phyloP scores from a whole-genome alignment of 2,113 vertebrate genomes.

The Arothron firmamentum region DNA sequence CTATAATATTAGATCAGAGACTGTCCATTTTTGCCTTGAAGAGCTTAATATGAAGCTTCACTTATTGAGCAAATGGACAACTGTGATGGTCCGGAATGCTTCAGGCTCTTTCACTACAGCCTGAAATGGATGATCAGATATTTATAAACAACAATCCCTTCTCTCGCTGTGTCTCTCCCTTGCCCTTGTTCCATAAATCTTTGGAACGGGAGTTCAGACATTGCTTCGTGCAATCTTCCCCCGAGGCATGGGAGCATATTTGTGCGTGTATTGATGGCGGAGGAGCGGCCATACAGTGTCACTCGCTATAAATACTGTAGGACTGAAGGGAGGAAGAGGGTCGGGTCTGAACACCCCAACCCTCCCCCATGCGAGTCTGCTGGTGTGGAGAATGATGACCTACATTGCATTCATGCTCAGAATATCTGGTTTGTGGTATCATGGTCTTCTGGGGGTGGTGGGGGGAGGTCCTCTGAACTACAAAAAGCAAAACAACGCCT shows the following conservation, averaged over 20 bases:
- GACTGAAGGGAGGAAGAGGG: constrained; percentile 30
- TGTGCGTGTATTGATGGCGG: constrained; percentile 38
- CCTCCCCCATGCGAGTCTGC: constrained; percentile 1
- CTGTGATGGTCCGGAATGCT: constrained; percentile 27
- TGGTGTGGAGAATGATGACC: constrained; percentile 10
- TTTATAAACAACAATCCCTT: constrained; percentile 55
- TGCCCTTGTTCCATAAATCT: constrained; percentile 53
- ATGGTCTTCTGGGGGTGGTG: constrained; percentile 2
- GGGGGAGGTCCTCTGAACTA: constrained; percentile 46
- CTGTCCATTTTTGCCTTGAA: constrained; percentile 19
- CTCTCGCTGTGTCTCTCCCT: constrained; percentile 42
- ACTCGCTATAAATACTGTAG: constrained; percentile 60
- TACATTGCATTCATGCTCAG: constrained; percentile 39
- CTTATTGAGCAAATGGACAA: constrained; percentile 43
- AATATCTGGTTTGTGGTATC: constrained; percentile 32
- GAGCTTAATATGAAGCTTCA: constrained; percentile 32
- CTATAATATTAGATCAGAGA: constrained; percentile 36
- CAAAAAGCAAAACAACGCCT: constrained; percentile 29
- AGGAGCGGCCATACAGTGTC: constrained; percentile 47
- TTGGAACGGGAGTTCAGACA: constrained; percentile 34
- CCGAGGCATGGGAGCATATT: constrained; percentile 31
- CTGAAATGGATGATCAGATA: constrained; percentile 60
- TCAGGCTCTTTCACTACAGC: constrained; percentile 44
- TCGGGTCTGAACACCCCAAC: constrained; percentile 14
- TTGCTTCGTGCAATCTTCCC: constrained; percentile 43